These are phyloP conservation scores for Poeciliopsis gracilis DNA, from an alignment of 2,797 vertebrate species.

Conservation along the genomic window DNA sequence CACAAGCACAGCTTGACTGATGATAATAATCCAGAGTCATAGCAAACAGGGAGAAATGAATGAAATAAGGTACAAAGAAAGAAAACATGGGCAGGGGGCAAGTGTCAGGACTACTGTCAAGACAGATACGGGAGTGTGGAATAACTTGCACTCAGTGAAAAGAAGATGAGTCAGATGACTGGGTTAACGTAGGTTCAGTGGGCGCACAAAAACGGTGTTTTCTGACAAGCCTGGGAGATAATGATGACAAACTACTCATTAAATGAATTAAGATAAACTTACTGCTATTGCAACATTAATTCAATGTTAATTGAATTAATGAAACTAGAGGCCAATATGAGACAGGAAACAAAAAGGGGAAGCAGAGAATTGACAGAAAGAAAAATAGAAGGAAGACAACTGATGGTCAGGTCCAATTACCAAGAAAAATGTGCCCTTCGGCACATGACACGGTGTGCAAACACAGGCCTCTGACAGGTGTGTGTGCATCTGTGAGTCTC, in stretches of 20 bases:
- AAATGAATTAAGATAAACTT: background rate
- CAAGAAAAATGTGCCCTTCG: conserved; percentile 50
- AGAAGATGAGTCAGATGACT: conserved; percentile 44
- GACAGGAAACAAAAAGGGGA: conserved; percentile 8
- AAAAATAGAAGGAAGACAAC: conserved; percentile 43
- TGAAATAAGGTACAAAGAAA: background rate
- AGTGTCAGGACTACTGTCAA: conserved; percentile 31
- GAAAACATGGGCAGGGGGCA: conserved; percentile 16
- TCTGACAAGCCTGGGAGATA: conserved; percentile 11
- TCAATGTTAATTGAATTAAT: conserved; percentile 6
- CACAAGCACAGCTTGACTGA: conserved; percentile 6
- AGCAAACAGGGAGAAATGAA: background rate
- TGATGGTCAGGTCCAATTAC: conserved; percentile 69
- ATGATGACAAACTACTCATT: background rate
- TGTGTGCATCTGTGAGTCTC: background rate
- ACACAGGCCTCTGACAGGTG: conserved; percentile 32
- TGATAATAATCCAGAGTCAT: conserved; percentile 12
- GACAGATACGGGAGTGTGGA: conserved; percentile 39
- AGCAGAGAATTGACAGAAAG: conserved; percentile 8
- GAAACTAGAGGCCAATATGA: conserved; percentile 2
- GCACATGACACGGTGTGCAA: conserved; percentile 54
- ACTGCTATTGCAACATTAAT: background rate
- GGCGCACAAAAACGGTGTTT: conserved; percentile 2
- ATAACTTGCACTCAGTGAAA: conserved; percentile 44
- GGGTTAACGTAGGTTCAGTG: background rate